Evolutionary conservation across 2,113 vertebrate species (phyloP), one percentile per base, ranked within the genome.

Genomic region (Aythya baeri): DNA sequence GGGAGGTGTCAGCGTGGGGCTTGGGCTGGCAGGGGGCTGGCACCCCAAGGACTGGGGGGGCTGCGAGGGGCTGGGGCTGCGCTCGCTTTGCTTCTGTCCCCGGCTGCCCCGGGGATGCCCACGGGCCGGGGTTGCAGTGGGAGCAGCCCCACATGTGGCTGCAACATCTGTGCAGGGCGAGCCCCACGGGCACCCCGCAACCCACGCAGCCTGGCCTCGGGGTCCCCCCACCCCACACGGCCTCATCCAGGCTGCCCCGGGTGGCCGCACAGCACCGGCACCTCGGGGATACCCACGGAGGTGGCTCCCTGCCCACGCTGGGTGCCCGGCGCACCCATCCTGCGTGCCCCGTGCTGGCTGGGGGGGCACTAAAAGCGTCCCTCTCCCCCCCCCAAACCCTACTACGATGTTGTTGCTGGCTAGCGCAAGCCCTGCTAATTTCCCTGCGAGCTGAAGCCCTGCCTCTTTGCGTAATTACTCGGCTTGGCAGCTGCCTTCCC

Each of bases 401-500:
- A 26, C 80, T 36, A 11, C 12, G 14, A 3, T 29, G 15, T 58
- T 73, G 57, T 78, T 17, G 41, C 67, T 50, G 7, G 31, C 29
- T 77, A 85, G 31, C 11, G 23, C 44, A 5, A 81, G 4, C 77
- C 25, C 86, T 22, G 22, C 7, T 27, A 13, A 70, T 94, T 80
- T 95, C 88, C 92, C 90, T 52, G 73, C 2, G 9, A 79, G 85
- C 36, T 29, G 0, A 63, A 58, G 73, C 83, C 76, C 86, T 36
- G 91, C 76, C 80, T 83, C 66, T 50, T 41, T 75, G 83, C 76
- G 62, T 81, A 88, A 94, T 91, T 65, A 21, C 66, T 54, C 77
- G 61, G 89, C 84, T 58, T 66, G 89, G 91, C 95, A 91, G 95
- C 93, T 85, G 89, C 93, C 75, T 50, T 65, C 78, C 74, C 91